Evolutionary conservation across 2,797 vertebrate species (phyloP), one percentile per base, ranked within the genome.

Genomic region (Ammospiza maritima): DNA sequence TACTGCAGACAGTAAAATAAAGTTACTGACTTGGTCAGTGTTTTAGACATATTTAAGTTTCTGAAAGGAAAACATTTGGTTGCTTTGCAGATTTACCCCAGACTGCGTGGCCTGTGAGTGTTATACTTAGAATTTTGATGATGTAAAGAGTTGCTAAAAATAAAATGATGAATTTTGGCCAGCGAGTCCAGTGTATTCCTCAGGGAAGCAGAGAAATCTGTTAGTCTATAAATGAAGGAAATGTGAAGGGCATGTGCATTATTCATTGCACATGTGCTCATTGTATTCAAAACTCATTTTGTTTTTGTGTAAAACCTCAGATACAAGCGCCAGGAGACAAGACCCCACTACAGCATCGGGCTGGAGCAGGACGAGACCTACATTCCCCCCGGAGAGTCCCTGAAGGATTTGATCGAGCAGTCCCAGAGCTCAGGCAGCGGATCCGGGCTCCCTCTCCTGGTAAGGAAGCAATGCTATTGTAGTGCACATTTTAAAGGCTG

Each of bases 391-490:
- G 99, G 99, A 83, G 99, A 99, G 88, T 98, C 98, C n/a, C 96
- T 98, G 93, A 99, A 99, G 94, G 99, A 99, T 96, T 96, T 99
- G 45, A 99, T 99, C 4, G 98, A 99, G 91, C 99, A 99, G 93
- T 99, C 99, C 23, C 98, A 98, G 91, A 99, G 99, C 96, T 99
- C 99, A 5, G 99, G 99, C 84, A 99, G 99, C 16, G 99, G 99
- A n/a, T 99, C 99, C 25, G 99, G 99, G 78, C 99, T 99, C 98
- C 99, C 99, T 98, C 99, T 99, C 92, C 98, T 99, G 99, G 99
- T 99, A 98, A 96, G 97, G 95, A 96, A 90, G 38, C 57, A 71
- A 11, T 56, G 77, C 11, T 50, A 6, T 89, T 62, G 34, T 22
- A 61, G 23, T 32, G 21, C 30, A 21, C 29, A 5, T 57, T 85